Conservation (phyloP, 2,113 vertebrate genomes). For the Nycticorax nycticorax region DNA sequence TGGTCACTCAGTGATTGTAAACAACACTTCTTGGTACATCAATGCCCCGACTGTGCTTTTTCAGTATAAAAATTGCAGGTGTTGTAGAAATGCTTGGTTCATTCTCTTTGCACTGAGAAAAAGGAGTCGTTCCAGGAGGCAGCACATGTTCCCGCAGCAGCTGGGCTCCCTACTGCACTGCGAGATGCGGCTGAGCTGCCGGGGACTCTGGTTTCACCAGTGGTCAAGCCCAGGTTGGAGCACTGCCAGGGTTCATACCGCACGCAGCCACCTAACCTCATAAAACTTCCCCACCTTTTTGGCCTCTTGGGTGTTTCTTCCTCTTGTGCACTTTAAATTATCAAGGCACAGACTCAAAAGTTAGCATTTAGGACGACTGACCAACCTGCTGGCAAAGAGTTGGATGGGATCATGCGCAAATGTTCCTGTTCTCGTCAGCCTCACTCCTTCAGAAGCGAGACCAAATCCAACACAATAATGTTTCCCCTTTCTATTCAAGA, state of each 20-base stretch:
- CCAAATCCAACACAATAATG: neutral
- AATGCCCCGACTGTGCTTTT: neutral
- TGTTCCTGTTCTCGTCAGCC: neutral
- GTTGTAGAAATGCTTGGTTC: neutral
- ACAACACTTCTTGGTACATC: neutral
- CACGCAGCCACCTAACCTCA: accelerated
- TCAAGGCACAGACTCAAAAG: neutral
- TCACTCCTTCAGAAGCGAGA: neutral
- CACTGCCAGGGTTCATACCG: neutral
- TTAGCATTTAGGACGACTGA: neutral
- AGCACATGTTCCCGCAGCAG: neutral
- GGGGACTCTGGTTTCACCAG: neutral
- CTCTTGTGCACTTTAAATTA: neutral
- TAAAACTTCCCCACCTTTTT: neutral
- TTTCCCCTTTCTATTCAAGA: neutral
- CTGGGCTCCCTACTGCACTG: neutral
- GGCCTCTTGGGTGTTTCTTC: neutral
- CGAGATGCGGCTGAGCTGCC: neutral
- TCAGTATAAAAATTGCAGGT: neutral
- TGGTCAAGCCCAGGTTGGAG: neutral
- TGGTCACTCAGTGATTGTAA: neutral
- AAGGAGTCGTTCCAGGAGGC: neutral
- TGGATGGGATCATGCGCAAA: neutral
- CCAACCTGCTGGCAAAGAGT: neutral
- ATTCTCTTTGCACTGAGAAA: neutral